phyloP scores from a whole-genome alignment of 2,113 vertebrate species.

The Hystrix cristata region DNA sequence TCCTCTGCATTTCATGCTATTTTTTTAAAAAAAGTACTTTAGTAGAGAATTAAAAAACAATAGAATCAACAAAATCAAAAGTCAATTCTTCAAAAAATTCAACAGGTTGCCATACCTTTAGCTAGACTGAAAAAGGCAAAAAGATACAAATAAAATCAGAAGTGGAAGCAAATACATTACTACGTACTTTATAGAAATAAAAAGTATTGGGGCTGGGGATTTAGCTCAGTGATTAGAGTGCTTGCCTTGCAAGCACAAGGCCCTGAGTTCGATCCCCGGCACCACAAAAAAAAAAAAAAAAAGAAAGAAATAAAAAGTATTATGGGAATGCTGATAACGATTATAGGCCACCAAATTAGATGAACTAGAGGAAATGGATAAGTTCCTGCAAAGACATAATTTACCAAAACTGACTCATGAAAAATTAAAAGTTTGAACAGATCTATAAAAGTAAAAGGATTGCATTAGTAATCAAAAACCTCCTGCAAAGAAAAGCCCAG shows the following conservation, averaged over 20 bases:
- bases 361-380: background rate
- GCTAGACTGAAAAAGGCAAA: background rate
- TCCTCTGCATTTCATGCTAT: background rate
- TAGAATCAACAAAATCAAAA: background rate
- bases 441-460: background rate
- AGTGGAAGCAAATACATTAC: background rate
- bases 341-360: background rate
- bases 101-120: background rate
- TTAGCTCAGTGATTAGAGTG: too few relatives aligned
- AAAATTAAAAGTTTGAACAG: constrained; percentile 9
- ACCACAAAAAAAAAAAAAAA: too few relatives aligned
- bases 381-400: background rate
- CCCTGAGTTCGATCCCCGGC: too few relatives aligned
- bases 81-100: constrained; percentile 8
- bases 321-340: background rate
- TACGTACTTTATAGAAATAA: background rate
- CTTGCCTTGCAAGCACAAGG: too few relatives aligned
- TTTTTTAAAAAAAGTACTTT: background rate
- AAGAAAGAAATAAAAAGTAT: background rate
- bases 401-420: background rate
- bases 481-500: background rate
- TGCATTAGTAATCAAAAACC: background rate
- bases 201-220: background rate
- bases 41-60: constrained; percentile 5
- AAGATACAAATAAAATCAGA: background rate